These are phyloP conservation scores for Listrodromus nycthemerus DNA, from an alignment of 2,888 invertebrate genomes.

Conservation along the genomic window DNA sequence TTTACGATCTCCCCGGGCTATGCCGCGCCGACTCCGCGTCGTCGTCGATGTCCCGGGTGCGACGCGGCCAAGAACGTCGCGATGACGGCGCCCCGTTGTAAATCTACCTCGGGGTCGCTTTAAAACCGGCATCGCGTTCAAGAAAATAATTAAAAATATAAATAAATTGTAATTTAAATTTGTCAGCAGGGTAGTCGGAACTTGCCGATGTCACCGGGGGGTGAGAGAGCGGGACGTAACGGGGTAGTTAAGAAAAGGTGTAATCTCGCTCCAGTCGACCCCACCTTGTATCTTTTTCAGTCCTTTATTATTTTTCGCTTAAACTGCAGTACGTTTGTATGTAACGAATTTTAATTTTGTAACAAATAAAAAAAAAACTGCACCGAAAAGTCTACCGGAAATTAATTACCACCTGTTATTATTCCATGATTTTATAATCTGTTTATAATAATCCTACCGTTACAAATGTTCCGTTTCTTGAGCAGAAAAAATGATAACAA, in stretches of 20 bases:
- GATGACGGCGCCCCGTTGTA: constrained; percentile 61
- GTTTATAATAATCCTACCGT: not conserved
- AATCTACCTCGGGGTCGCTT: constrained; percentile 32
- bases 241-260: not conserved
- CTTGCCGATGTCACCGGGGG: not conserved
- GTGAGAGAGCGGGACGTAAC: not conserved
- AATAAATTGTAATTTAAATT: constrained; percentile 6
- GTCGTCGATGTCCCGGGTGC: constrained; percentile 22
- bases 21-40: constrained; percentile 64
- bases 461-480: not conserved
- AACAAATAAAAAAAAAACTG: too few relatives aligned
- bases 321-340: not conserved
- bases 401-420: too few relatives aligned
- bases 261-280: not conserved
- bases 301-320: not conserved
- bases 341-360: too few relatives aligned
- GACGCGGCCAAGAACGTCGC: constrained; percentile 29
- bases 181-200: not conserved
- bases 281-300: not conserved
- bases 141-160: constrained; percentile 12
- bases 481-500: not conserved
- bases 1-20: constrained; percentile 71
- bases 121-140: not conserved
- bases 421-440: not conserved
- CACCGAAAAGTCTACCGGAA: too few relatives aligned